Conservation (phyloP, 2,888 invertebrate genomes). For the Temnothorax ravouxi region DNA sequence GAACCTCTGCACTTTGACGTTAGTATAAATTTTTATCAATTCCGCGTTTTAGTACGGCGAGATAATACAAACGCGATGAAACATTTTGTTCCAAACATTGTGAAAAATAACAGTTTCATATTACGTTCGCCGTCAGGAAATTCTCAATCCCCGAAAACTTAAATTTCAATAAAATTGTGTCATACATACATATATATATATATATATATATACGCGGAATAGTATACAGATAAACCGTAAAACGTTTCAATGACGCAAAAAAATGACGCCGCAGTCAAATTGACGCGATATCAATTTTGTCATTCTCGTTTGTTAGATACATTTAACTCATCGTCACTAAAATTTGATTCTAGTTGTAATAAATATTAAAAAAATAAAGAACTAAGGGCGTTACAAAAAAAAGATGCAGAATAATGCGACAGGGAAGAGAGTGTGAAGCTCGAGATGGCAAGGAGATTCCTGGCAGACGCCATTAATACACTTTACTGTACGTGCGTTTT, state of each 20-base stretch:
- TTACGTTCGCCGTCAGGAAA: slow-evolving; percentile 2
- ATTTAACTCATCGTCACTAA: neutral
- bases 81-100: slow-evolving; percentile 36
- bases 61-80: slow-evolving; percentile 26
- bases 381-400: neutral
- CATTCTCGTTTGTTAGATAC: neutral
- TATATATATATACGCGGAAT: neutral
- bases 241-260: neutral
- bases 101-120: slow-evolving; percentile 40
- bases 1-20: slow-evolving; percentile 41
- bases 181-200: neutral
- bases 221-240: neutral
- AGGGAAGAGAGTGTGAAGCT: neutral
- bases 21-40: slow-evolving; percentile 45
- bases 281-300: neutral
- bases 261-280: neutral
- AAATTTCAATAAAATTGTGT: slow-evolving; percentile 33
- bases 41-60: neutral
- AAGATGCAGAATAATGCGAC: neutral
- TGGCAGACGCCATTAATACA: slow-evolving; percentile 33
- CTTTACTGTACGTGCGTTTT: slow-evolving; percentile 39
- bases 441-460: slow-evolving; percentile 9
- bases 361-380: neutral
- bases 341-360: neutral
- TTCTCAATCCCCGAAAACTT: slow-evolving; percentile 23